Percentiles rank a stretch among this genome's conserved stretches.
Conservation (phyloP, 2,797 vertebrate species). For the Taenioides sp. region DNA sequence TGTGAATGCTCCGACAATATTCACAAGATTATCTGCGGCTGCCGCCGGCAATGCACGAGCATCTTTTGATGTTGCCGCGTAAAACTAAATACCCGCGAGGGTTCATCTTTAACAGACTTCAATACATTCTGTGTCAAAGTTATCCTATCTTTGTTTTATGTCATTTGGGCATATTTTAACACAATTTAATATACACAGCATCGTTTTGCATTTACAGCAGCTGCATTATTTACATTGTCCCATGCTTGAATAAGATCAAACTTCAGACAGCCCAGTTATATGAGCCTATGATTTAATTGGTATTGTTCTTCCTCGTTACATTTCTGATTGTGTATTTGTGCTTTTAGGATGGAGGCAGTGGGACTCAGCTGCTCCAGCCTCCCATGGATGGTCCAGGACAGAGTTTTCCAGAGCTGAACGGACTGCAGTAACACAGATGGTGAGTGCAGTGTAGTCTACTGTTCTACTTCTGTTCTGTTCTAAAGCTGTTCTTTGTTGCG, state of each 20-base stretch:
- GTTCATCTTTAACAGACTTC: background rate
- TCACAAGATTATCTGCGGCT: background rate
- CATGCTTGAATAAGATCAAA: background rate
- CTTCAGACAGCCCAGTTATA: background rate
- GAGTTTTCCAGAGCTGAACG: conserved; percentile 1
- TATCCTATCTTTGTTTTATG: background rate
- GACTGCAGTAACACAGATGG: conserved; percentile 1
- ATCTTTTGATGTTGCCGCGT: background rate
- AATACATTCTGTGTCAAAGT: background rate
- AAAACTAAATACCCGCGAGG: background rate
- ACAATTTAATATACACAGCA: background rate
- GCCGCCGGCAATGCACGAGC: background rate
- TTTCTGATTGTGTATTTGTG: background rate
- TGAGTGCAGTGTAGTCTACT: background rate
- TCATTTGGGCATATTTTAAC: background rate
- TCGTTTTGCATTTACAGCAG: background rate
- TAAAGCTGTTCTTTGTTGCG: background rate
- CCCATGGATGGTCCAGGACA: background rate
- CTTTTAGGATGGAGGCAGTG: background rate
- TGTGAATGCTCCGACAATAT: background rate
- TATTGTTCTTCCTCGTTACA: too few relatives aligned
- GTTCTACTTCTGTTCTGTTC: background rate
- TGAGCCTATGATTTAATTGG: background rate
- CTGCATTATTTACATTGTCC: background rate
- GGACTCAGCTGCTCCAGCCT: background rate